Base-by-base conservation (phyloP, 2,888 invertebrate species). In the Drosophila histrio region DNA sequence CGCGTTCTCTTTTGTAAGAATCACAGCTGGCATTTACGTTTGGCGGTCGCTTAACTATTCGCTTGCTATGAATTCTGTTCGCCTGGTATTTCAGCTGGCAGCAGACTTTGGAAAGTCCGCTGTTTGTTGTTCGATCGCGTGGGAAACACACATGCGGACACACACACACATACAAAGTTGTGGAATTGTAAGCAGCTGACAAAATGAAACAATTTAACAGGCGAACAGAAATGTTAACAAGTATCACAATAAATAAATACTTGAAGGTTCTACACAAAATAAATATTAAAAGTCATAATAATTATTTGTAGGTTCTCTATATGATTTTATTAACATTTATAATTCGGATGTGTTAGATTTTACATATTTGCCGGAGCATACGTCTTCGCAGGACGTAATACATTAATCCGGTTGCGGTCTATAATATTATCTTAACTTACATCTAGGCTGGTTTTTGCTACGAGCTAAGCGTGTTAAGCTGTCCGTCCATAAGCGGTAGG, bases 241-340 rank as follows among this genome's bases (percentile, higher is more conserved):
- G 41, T 5, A 9, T 2, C 26, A 26, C 26, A 13, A 32, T n/a
- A n/a, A n/a, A 32, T 22, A 8, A 34, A 0, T 34, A 15, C 13
- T 9, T 5, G 15, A 52, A 64, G 70, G 79, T 46, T 74, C 67
- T 80, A n/a, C n/a, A n/a, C n/a, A n/a, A n/a, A n/a, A n/a, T n/a
- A n/a, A n/a, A n/a, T n/a, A n/a, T n/a, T n/a, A n/a, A n/a, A n/a
- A n/a, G n/a, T n/a, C n/a, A n/a, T n/a, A n/a, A 32, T 22, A 8
- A 34, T 1, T 34, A 15, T 22, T 9, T 5, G 15, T 54, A 64
- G 70, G 79, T 46, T 74, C 67, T 80, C 60, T 81, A 68, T 80
- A 77, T 62, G 49, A 44, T 62, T 87, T 77, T 87, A 87, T 87
- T 81, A 85, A 84, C 82, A 81, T 87, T 77, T 80, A 72, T 81